These are phyloP conservation scores for Balearica regulorum DNA, from an alignment of 2,797 vertebrate genomes.

Conservation along the genomic window DNA sequence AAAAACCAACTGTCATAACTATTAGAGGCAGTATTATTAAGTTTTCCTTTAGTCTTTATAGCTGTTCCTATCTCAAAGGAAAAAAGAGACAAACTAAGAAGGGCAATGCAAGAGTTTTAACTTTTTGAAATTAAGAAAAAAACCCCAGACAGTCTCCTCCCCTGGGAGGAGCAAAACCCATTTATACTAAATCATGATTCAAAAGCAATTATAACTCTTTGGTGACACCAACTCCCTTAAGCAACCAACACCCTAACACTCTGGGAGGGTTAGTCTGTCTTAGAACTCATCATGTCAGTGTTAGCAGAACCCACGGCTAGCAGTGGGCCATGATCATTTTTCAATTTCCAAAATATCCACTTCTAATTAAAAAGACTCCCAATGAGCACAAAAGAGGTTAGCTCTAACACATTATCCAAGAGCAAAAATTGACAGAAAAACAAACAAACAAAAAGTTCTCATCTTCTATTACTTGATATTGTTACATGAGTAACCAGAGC, in stretches of 20 bases:
- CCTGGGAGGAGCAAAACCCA: neutral
- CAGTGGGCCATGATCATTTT: neutral
- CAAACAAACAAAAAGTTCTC: neutral
- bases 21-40: neutral
- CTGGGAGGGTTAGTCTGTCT: neutral
- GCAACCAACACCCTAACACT: constrained; percentile 29
- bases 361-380: neutral
- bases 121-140: neutral
- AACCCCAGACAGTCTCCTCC: neutral
- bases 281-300: constrained; percentile 2
- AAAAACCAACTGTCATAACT: neutral
- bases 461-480: neutral
- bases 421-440: neutral
- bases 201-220: constrained; percentile 36
- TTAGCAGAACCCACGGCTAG: neutral
- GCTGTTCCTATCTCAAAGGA: neutral
- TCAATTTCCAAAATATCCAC: neutral
- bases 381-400: neutral
- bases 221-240: constrained; percentile 7
- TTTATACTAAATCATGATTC: neutral
- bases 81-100: neutral
- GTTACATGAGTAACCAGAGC: neutral
- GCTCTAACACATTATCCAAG: neutral
- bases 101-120: neutral
- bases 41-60: neutral